These are phyloP conservation scores for Leptinotarsa defecta DNA, from an alignment of 1,140 invertebrate species.

Conservation along the genomic window DNA sequence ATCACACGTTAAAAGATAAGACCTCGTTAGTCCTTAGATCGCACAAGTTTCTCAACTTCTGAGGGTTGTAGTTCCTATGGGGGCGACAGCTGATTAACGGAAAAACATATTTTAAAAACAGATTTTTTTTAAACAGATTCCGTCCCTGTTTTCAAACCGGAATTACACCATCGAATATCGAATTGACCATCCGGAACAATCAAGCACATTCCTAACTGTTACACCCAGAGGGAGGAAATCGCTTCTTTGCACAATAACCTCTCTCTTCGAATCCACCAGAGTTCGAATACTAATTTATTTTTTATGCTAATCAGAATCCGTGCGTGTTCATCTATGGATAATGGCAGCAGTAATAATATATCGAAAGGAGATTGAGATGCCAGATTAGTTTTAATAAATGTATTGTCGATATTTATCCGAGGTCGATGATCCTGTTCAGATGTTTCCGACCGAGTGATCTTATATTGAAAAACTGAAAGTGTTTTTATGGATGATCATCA, in stretches of 20 bases:
- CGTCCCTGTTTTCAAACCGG: conserved; percentile 37
- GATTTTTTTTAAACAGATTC: not conserved
- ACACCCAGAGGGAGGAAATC: not conserved
- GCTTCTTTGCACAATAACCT: conserved; percentile 7
- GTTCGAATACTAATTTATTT: not conserved
- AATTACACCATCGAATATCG: conserved; percentile 43
- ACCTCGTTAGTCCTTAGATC: no score
- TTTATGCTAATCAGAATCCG: not conserved
- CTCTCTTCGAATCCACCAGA: conserved; percentile 5
- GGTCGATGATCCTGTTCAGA: not conserved
- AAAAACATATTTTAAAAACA: no score
- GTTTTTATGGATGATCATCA: not conserved
- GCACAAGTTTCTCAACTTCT: no score
- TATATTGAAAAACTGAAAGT: not conserved
- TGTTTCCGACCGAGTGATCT: not conserved
- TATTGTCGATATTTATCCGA: not conserved
- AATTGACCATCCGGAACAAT: conserved; percentile 43
- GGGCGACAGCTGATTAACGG: no score
- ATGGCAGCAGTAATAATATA: not conserved
- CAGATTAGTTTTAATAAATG: not conserved
- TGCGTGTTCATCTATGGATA: not conserved
- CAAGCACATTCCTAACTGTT: conserved; percentile 31
- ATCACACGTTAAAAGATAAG: no score
- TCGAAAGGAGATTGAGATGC: not conserved
- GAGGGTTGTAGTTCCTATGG: no score